phyloP scores from a whole-genome alignment of 2,797 vertebrate genomes.

The Heteromormyrus szaboi region DNA sequence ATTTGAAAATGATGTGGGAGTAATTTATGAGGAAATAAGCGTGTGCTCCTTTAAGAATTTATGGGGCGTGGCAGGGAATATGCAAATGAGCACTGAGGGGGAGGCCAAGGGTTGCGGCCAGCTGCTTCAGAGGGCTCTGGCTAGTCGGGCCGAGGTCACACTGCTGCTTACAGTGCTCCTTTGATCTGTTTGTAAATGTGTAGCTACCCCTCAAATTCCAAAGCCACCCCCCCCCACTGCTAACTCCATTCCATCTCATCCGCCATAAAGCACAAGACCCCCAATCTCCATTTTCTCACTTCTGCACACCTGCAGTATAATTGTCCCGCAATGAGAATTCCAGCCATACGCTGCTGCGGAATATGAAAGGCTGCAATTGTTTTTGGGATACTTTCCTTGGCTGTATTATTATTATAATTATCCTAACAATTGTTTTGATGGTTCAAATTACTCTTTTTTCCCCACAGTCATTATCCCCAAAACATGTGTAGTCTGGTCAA shows the following conservation, averaged over 20 bases:
- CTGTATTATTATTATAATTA: conserved; percentile 3
- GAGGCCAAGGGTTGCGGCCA: conserved; percentile 45
- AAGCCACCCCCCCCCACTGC: conserved; percentile 8
- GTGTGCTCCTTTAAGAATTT: conserved; percentile 62
- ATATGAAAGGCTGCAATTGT: background rate
- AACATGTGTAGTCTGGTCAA: background rate
- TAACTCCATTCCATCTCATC: conserved; percentile 15
- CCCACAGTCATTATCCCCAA: background rate
- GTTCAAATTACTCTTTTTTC: background rate
- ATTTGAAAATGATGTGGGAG: conserved; percentile 78
- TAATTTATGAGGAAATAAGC: conserved; percentile 72
- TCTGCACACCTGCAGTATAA: background rate
- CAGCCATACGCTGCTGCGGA: background rate
- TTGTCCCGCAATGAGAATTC: background rate
- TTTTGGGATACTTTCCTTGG: background rate
- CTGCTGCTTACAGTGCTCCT: conserved; percentile 54
- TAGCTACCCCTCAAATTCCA: conserved; percentile 22
- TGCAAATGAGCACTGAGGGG: conserved; percentile 61
- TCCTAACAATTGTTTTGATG: background rate
- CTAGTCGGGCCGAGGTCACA: conserved; percentile 57
- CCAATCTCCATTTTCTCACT: background rate
- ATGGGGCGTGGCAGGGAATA: conserved; percentile 64
- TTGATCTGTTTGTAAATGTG: conserved; percentile 53
- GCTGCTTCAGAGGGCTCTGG: conserved; percentile 56
- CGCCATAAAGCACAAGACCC: conserved; percentile 39